Conservation (phyloP, 2,113 vertebrate species). For the Promerops cafer region DNA sequence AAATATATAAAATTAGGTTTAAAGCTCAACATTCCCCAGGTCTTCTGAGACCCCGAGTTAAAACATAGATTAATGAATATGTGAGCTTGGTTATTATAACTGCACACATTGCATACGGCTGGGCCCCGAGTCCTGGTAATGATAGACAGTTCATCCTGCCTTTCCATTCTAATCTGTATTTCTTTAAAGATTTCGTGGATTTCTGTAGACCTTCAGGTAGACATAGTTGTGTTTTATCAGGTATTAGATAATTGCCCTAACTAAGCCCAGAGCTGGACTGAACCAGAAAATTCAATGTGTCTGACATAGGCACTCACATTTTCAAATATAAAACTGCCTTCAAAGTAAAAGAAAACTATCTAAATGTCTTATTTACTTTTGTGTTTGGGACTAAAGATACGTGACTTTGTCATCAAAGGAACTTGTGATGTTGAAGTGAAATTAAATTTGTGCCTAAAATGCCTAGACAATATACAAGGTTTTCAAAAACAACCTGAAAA, state of each 20-base stretch:
- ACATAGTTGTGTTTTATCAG: neutral
- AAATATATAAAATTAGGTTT: neutral
- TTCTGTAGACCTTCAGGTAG: neutral
- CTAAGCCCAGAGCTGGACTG: neutral
- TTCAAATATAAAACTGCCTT: constrained; percentile 50
- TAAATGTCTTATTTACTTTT: constrained; percentile 68
- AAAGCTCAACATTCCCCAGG: neutral
- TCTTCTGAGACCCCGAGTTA: neutral
- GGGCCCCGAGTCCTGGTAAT: neutral
- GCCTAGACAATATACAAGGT: constrained; percentile 56
- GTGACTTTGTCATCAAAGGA: constrained; percentile 66
- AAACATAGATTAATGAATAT: neutral
- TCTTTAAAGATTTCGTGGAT: neutral
- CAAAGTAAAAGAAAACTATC: constrained; percentile 59
- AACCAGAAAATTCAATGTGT: neutral
- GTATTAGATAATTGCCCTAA: neutral
- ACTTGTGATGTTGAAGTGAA: constrained; percentile 56
- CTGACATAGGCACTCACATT: constrained; percentile 3
- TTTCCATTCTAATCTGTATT: neutral
- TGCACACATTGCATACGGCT: neutral
- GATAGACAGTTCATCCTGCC: neutral
- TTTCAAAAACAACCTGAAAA: constrained; percentile 58
- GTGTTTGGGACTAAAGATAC: constrained; percentile 55
- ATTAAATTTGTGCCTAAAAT: constrained; percentile 69
- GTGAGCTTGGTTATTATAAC: neutral